These are phyloP conservation scores for Mustela nigripes DNA, from an alignment of 2,113 vertebrate genomes.

Conservation along the genomic window DNA sequence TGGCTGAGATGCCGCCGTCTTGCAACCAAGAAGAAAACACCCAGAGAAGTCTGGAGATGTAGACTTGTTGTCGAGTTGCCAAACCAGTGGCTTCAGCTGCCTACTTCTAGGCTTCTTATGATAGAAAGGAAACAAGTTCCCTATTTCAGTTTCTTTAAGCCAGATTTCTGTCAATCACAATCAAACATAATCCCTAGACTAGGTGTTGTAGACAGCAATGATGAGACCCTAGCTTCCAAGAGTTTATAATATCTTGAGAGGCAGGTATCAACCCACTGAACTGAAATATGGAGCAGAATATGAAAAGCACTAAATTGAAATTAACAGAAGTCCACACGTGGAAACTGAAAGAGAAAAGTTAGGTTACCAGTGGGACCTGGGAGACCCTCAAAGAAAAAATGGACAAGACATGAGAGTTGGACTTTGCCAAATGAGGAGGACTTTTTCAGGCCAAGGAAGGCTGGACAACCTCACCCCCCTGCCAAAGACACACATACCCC, in stretches of 20 bases:
- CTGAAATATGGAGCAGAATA: background rate
- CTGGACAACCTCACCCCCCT: accelerated
- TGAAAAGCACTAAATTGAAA: background rate
- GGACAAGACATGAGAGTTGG: background rate
- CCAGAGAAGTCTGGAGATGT: background rate
- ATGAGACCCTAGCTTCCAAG: too few species aligned
- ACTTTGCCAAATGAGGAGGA: background rate
- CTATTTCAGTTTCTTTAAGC: background rate
- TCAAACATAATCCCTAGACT: background rate
- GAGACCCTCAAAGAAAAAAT: background rate
- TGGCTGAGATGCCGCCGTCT: background rate
- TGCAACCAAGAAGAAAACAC: background rate
- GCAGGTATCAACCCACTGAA: background rate
- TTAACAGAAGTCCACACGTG: background rate
- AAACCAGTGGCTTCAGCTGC: background rate
- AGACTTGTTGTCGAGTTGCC: background rate
- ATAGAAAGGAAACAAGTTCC: background rate
- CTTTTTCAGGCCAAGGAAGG: background rate
- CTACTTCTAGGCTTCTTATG: background rate
- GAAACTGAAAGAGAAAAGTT: background rate
- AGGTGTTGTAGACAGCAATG: background rate
- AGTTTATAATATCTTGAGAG: background rate
- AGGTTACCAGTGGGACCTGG: background rate
- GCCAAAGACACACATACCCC: too few species aligned
- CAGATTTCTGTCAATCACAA: background rate